A percentile compares a stretch with the other conserved stretches of the same genome.
phyloP scores from a whole-genome alignment of 2,888 invertebrate genomes.

The Hetaerina titia region DNA sequence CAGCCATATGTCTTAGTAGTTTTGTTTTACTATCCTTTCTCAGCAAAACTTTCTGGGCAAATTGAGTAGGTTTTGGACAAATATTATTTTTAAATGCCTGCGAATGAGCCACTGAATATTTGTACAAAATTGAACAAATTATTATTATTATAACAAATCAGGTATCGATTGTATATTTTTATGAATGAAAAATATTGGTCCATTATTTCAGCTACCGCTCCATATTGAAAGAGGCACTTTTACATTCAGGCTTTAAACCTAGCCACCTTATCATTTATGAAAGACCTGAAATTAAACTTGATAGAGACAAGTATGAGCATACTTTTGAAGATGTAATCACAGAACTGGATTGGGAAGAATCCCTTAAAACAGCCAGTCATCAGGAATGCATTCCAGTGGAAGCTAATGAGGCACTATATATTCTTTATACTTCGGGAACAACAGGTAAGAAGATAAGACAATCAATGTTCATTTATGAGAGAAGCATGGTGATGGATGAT shows the following conservation, averaged over 20 bases:
- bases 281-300: slow-evolving; percentile 80
- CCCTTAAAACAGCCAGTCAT: slow-evolving; percentile 82
- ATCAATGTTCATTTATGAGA: too few relatives aligned
- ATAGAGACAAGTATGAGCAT: slow-evolving; percentile 82
- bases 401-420: slow-evolving; percentile 93
- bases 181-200: not conserved
- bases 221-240: slow-evolving; percentile 90
- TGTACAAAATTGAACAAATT: too few relatives aligned
- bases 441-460: slow-evolving; percentile 79
- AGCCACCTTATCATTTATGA: slow-evolving; percentile 91
- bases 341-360: slow-evolving; percentile 85
- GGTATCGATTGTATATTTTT: not conserved
- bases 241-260: slow-evolving; percentile 85
- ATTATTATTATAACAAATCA: too few relatives aligned
- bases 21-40: too few relatives aligned
- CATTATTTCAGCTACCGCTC: slow-evolving; percentile 83
- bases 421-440: slow-evolving; percentile 95
- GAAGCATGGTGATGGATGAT: too few relatives aligned
- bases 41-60: too few relatives aligned
- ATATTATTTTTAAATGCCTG: too few relatives aligned
- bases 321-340: not conserved
- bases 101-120: too few relatives aligned
- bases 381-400: slow-evolving; percentile 91
- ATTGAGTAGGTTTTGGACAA: too few relatives aligned
- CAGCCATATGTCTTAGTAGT: too few relatives aligned